Evolutionary conservation across 2,113 vertebrate species (phyloP).

Genomic region (Peromyscus californicus): DNA sequence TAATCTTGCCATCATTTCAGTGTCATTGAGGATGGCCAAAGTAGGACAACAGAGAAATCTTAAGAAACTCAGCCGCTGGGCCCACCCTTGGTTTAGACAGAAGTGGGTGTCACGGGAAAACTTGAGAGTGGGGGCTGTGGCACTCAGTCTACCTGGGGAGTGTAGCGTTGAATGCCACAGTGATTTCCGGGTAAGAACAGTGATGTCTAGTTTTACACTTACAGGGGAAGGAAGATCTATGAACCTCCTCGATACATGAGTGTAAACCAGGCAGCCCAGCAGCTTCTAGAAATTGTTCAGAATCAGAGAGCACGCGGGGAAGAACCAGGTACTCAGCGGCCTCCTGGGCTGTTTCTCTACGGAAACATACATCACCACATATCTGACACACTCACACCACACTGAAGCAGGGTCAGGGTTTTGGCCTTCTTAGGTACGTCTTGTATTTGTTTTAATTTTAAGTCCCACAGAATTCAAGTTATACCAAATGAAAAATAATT

Average conservation of each 20-base stretch:
- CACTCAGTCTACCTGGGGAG: not conserved
- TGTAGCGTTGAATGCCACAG: not conserved
- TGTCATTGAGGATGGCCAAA: not conserved
- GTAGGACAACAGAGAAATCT: not conserved
- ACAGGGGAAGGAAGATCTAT: conserved; percentile 95
- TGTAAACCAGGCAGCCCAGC: conserved; percentile 93
- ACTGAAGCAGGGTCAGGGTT: not conserved
- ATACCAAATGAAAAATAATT: not conserved
- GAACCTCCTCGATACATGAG: conserved; percentile 97
- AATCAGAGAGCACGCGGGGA: conserved; percentile 89
- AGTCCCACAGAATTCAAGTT: not conserved
- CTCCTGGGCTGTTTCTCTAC: not conserved
- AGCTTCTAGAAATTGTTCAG: conserved; percentile 93
- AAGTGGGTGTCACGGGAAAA: not conserved
- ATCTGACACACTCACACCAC: too few species aligned
- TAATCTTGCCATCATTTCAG: not conserved
- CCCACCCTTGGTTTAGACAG: not conserved
- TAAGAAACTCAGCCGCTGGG: not conserved
- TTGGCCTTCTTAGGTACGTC: not conserved
- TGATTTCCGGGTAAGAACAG: not conserved
- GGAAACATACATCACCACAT: not conserved
- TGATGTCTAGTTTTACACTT: conserved; percentile 50
- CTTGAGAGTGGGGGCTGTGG: not conserved
- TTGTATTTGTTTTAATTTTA: conserved; percentile 18
- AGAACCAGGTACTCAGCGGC: conserved; percentile 89